phyloP scores from a whole-genome alignment of 2,797 vertebrate species.

The Acanthiza pusilla region DNA sequence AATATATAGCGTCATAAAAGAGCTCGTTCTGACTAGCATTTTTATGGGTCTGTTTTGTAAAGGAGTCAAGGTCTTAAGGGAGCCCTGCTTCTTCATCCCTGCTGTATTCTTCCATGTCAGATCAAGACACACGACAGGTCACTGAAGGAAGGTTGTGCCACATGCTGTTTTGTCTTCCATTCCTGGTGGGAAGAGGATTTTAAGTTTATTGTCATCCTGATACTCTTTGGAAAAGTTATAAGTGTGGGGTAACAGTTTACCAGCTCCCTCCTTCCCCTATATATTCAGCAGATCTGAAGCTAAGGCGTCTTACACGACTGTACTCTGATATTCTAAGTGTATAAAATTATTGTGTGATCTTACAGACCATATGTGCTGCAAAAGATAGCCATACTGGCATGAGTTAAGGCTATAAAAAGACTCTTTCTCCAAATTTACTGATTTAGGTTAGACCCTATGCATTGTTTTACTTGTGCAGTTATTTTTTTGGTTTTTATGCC shows the following conservation, averaged over 20 bases:
- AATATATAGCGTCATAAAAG: fast-evolving
- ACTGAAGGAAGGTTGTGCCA: background rate
- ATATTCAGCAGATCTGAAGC: constrained; percentile 20
- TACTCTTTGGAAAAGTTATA: background rate
- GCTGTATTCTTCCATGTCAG: background rate
- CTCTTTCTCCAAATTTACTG: constrained; percentile 55
- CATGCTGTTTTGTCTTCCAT: background rate
- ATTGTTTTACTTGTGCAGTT: constrained; percentile 70
- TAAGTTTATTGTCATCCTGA: background rate
- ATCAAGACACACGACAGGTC: background rate
- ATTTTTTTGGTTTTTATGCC: constrained; percentile 72
- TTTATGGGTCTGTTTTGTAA: background rate
- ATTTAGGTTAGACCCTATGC: constrained; percentile 66
- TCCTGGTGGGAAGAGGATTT: background rate
- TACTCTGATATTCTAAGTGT: constrained; percentile 41
- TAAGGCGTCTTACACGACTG: background rate
- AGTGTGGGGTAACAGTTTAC: background rate
- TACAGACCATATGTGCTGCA: constrained; percentile 64
- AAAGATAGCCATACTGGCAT: constrained; percentile 62
- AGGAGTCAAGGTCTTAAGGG: background rate
- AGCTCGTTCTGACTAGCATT: background rate
- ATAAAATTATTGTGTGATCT: constrained; percentile 59
- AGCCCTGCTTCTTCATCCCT: background rate
- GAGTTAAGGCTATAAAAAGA: constrained; percentile 64
- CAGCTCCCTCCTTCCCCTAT: background rate